Evolutionary conservation across 2,888 invertebrate species (phyloP).

Genomic region (Amitus sp.): DNA sequence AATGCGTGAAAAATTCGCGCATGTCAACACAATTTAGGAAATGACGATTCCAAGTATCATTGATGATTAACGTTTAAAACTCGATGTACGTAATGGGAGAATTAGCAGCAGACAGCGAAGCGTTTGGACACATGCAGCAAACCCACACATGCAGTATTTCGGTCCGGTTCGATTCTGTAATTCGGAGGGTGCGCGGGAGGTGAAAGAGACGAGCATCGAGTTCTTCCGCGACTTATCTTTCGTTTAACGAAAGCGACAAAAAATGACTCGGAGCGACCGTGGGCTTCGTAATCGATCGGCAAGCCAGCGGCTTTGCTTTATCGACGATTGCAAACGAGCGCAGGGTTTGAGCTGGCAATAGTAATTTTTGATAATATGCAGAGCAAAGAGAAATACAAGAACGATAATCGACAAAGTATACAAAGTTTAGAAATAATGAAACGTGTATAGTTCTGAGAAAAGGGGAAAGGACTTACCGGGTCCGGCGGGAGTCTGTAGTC

Average conservation of each 20-base stretch:
- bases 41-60: too few relatives aligned
- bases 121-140: slow-evolving; percentile 63
- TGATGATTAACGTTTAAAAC: too few relatives aligned
- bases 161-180: slow-evolving; percentile 21
- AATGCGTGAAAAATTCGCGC: too few relatives aligned
- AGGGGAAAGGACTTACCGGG: slow-evolving; percentile 73
- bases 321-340: slow-evolving; percentile 54
- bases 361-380: slow-evolving; percentile 54
- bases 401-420: slow-evolving; percentile 54
- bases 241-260: not conserved
- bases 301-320: slow-evolving; percentile 50
- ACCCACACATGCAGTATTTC: slow-evolving; percentile 60
- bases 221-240: too few relatives aligned
- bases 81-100: too few relatives aligned
- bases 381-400: slow-evolving; percentile 60
- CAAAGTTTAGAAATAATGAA: slow-evolving; percentile 40
- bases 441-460: slow-evolving; percentile 25
- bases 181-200: slow-evolving; percentile 12
- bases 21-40: too few relatives aligned
- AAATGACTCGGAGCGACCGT: too few relatives aligned
- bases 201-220: slow-evolving; percentile 21
- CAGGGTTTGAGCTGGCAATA: slow-evolving; percentile 45
- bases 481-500: slow-evolving; percentile 87
- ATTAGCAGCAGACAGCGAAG: slow-evolving; percentile 62
- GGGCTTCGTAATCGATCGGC: slow-evolving; percentile 51